These are phyloP conservation scores for Myocastor coypus DNA, from an alignment of 2,113 vertebrate genomes.

Conservation along the genomic window DNA sequence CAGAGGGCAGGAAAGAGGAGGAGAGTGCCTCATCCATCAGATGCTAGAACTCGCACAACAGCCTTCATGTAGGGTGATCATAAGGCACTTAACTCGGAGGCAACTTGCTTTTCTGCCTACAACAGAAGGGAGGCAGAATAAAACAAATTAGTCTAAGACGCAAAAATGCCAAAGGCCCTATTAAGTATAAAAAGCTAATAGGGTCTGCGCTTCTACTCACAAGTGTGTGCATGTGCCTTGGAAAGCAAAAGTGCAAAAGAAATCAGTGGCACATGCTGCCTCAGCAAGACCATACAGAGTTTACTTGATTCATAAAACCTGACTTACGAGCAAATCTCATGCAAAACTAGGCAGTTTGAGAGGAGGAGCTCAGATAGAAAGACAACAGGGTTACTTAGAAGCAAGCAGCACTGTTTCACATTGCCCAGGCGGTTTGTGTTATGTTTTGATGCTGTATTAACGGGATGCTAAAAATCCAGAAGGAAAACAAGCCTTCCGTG, in stretches of 20 bases:
- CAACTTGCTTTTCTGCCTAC: constrained; percentile 72
- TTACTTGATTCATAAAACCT: constrained; percentile 75
- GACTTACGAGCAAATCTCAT: constrained; percentile 61
- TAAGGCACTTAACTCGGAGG: constrained; percentile 79
- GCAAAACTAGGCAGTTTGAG: constrained; percentile 59
- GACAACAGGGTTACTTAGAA: constrained; percentile 63
- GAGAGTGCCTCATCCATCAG: constrained; percentile 65
- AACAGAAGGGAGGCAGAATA: constrained; percentile 83
- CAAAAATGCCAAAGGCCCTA: constrained; percentile 81
- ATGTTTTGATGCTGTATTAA: constrained; percentile 54
- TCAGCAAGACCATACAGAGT: constrained; percentile 75
- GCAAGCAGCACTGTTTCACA: constrained; percentile 44
- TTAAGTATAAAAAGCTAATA: constrained; percentile 83
- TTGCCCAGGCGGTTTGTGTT: constrained; percentile 18
- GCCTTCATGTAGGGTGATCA: constrained; percentile 78
- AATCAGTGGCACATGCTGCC: constrained; percentile 81
- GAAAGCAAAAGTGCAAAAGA: constrained; percentile 56
- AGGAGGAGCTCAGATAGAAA: constrained; percentile 71
- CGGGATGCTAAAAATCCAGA: constrained; percentile 5
- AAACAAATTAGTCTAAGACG: constrained; percentile 83
- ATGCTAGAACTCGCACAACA: constrained; percentile 27
- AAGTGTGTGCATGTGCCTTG: constrained; percentile 61
- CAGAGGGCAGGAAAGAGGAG: constrained; percentile 49
- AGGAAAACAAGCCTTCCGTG: constrained; percentile 7
- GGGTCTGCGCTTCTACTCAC: constrained; percentile 48